Percentiles rank a stretch among this genome's conserved stretches.
phyloP scores from a whole-genome alignment of 2,797 vertebrate species.

The Tapera naevia region DNA sequence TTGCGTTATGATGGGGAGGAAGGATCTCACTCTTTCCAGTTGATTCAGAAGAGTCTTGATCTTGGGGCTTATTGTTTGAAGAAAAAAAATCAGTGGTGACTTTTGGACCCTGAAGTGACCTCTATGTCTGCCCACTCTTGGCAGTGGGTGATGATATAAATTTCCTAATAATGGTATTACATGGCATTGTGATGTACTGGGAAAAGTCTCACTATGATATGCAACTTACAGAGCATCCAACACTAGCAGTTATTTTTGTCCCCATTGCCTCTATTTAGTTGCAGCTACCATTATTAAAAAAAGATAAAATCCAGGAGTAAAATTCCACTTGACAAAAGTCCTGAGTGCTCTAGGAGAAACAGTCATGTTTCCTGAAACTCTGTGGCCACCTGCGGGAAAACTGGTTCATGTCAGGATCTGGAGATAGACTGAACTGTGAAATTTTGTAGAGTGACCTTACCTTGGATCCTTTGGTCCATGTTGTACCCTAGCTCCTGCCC shows the following conservation, averaged over 20 bases:
- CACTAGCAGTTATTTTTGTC: neutral
- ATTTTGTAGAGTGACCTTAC: neutral
- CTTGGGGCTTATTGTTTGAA: neutral
- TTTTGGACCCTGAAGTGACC: neutral
- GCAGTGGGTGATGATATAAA: rapidly evolving
- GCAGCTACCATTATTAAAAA: neutral
- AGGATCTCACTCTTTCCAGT: neutral
- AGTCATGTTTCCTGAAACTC: neutral
- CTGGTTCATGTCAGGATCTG: neutral
- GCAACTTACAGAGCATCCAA: neutral
- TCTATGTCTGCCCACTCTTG: neutral
- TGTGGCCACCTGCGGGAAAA: neutral
- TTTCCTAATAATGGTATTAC: neutral
- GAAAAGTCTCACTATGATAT: neutral
- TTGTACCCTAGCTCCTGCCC: neutral
- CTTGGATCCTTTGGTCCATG: neutral
- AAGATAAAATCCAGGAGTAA: neutral
- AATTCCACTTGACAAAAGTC: neutral
- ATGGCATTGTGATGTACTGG: neutral
- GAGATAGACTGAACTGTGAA: neutral
- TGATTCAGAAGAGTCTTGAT: neutral
- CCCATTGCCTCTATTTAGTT: neutral
- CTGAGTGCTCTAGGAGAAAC: neutral
- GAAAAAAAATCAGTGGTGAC: neutral
- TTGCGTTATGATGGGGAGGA: neutral